Conservation (phyloP, 2,888 invertebrate species). For the Lydus trimaculatus region DNA sequence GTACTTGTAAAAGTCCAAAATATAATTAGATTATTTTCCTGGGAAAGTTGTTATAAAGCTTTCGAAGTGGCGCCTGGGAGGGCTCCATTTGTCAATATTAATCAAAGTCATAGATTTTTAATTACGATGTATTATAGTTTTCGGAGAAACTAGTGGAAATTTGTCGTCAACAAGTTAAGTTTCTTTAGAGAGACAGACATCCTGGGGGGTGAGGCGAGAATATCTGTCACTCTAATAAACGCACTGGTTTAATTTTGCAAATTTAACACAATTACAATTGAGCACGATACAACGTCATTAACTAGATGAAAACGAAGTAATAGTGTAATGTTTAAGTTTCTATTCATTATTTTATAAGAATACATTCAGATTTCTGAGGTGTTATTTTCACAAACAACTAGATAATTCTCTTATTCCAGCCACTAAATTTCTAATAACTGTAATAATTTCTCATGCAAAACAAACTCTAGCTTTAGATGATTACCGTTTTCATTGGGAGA, state of each 20-base stretch:
- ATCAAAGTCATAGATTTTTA: conserved; percentile 41
- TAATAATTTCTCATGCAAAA: background rate
- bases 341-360: conserved; percentile 33
- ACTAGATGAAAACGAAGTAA: conserved; percentile 46
- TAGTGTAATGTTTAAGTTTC: conserved; percentile 33
- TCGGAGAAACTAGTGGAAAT: conserved; percentile 33
- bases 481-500: background rate
- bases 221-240: conserved; percentile 25
- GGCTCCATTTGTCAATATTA: conserved; percentile 31
- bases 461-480: background rate
- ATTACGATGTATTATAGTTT: conserved; percentile 40
- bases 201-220: background rate
- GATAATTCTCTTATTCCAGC: background rate
- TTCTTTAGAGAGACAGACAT: conserved; percentile 21
- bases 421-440: conserved; percentile 2
- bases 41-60: conserved; percentile 19
- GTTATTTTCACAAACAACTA: conserved; percentile 32
- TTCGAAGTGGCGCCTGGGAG: conserved; percentile 14
- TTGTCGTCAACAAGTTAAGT: conserved; percentile 45
- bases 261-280: conserved; percentile 51
- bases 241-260: conserved; percentile 47
- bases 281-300: conserved; percentile 49
- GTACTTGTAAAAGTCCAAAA: conserved; percentile 28
- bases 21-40: conserved; percentile 29
- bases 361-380: conserved; percentile 41